Percentiles rank a stretch among this genome's conserved stretches.
phyloP scores from a whole-genome alignment of 2,888 invertebrate genomes.

The Phaonia tiefii region DNA sequence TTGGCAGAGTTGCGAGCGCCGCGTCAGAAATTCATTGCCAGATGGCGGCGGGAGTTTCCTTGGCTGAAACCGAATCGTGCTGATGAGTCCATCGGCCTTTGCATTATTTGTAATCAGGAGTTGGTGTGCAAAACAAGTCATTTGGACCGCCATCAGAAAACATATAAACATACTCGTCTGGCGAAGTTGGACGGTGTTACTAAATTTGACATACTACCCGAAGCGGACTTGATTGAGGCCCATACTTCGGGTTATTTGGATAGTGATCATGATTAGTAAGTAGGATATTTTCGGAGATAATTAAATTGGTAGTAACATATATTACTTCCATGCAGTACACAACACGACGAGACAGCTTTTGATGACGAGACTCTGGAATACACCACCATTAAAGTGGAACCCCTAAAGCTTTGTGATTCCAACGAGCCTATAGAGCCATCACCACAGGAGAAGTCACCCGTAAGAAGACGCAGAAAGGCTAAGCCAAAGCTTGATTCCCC shows the following conservation, averaged over 20 bases:
- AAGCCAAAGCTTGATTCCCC: not conserved
- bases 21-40: conserved; percentile 66
- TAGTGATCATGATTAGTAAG: conserved; percentile 41
- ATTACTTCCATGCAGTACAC: conserved; percentile 37
- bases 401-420: conserved; percentile 31
- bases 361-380: conserved; percentile 63
- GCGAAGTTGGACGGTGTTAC: conserved; percentile 65
- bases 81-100: conserved; percentile 68
- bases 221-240: conserved; percentile 61
- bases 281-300: not conserved
- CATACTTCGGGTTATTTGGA: conserved; percentile 61
- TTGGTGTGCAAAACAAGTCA: conserved; percentile 70
- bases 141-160: conserved; percentile 69
- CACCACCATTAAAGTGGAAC: conserved; percentile 66
- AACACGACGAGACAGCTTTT: conserved; percentile 52
- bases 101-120: conserved; percentile 67
- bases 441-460: not conserved
- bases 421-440: not conserved
- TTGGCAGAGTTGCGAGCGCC: conserved; percentile 56
- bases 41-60: conserved; percentile 69
- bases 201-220: conserved; percentile 59
- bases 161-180: conserved; percentile 67
- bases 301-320: not conserved
- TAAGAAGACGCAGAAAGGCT: too few species aligned
- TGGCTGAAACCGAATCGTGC: conserved; percentile 68